Evolutionary conservation across 1,140 invertebrate species (phyloP), one percentile per base, ranked within the genome.

Genomic region (Polypedilum vanderplanki): DNA sequence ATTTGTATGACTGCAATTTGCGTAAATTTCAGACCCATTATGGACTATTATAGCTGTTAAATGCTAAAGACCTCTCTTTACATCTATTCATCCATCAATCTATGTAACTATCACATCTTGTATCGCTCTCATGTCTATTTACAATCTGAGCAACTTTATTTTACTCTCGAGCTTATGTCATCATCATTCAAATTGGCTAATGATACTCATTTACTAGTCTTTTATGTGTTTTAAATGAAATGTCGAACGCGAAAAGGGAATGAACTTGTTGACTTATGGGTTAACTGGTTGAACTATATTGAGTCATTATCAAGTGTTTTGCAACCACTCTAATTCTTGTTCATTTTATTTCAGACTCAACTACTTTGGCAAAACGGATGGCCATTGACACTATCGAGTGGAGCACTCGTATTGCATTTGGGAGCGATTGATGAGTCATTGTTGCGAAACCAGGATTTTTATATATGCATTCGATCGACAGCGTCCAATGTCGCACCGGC

Each of bases 341-440:
- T 18, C 9, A 20, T 70, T 7, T 22, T 4, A 1, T 70, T 70
- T 1, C 20, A 70, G 65, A 70, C 7, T 70, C 20, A 20, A 22
- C 17, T 8, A 10, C 0, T 22, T n/a, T 82, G 81, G 81, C 77
- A 78, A 77, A 76, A 81, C 79, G 81, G 81, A 79, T 83, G 81
- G 81, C 81, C 81, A 73, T 77, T 83, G 77, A 80, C 80, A 75
- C 79, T 80, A 75, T 77, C 77, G 76, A 79, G 79, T 77, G 81
- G 81, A 79, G 79, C 79, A 73, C 74, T 83, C 75, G 78, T 82
- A 73, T 75, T 83, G 75, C 81, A 83, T 75, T 77, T 83, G 77
- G 81, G 80, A 75, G 79, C 80, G 75, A 77, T 78, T 80, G 79
- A 81, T 77, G 78, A 81, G 74, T 77, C 77, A 74, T 77, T 79